Evolutionary conservation across 2,888 invertebrate genomes (phyloP).

Genomic region (Drosophila prolongata): DNA sequence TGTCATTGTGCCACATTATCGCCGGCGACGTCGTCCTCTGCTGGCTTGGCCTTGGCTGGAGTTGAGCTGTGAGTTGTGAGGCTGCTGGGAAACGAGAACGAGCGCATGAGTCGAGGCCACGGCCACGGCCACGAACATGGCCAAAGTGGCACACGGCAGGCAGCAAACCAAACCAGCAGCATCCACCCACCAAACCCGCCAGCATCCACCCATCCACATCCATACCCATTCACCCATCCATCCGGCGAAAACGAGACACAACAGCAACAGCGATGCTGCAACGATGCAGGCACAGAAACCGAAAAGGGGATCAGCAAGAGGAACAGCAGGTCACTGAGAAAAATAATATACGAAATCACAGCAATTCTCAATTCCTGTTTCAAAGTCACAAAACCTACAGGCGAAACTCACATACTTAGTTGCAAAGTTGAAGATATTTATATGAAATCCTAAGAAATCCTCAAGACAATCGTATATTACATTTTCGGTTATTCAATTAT

Average conservation of each 20-base stretch:
- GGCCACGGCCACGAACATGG: conserved; percentile 76
- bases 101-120: conserved; percentile 76
- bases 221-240: conserved; percentile 7
- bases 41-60: conserved; percentile 78
- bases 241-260: conserved; percentile 60
- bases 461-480: too few relatives aligned
- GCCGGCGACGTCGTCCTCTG: conserved; percentile 69
- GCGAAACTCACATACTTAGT: too few relatives aligned
- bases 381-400: too few relatives aligned
- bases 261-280: conserved; percentile 52
- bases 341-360: not conserved
- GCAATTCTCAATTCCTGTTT: too few relatives aligned
- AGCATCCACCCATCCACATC: conserved; percentile 6
- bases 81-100: conserved; percentile 72
- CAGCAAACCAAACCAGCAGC: conserved; percentile 8
- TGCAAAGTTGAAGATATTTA: too few relatives aligned
- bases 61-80: conserved; percentile 28
- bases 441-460: too few relatives aligned
- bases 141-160: conserved; percentile 74
- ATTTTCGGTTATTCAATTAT: too few relatives aligned
- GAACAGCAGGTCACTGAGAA: conserved; percentile 11
- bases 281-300: conserved; percentile 60
- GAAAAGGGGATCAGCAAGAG: conserved; percentile 14
- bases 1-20: conserved; percentile 83
- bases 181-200: conserved; percentile 7